Evolutionary conservation across 2,113 vertebrate species (phyloP).

Genomic region (Pao palembangensis): DNA sequence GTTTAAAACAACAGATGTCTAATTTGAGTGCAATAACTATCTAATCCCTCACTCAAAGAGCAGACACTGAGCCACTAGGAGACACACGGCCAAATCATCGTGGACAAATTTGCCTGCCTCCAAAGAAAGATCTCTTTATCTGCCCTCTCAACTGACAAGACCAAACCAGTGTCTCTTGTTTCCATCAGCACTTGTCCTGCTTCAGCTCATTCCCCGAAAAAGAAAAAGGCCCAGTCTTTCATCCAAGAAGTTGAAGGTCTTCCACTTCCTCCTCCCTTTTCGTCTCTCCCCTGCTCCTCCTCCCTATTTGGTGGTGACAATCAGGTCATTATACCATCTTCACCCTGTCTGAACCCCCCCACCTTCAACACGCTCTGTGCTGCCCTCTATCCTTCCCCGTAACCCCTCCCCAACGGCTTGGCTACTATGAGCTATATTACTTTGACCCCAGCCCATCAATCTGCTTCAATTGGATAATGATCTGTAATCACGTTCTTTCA

Average conservation of each 20-base stretch:
- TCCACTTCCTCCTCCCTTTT: slow-evolving; percentile 48
- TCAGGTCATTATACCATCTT: slow-evolving; percentile 87
- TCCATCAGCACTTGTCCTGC: slow-evolving; percentile 70
- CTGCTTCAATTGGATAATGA: slow-evolving; percentile 99
- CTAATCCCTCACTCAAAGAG: neutral
- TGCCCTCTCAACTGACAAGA: slow-evolving; percentile 65
- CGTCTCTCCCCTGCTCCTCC: slow-evolving; percentile 32
- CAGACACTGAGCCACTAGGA: slow-evolving; percentile 7
- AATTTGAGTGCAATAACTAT: slow-evolving; percentile 8
- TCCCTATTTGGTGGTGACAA: slow-evolving; percentile 79
- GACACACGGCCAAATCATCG: slow-evolving; percentile 38
- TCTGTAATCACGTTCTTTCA: slow-evolving; percentile 99
- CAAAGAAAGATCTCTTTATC: slow-evolving; percentile 68
- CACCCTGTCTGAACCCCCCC: slow-evolving; percentile 56
- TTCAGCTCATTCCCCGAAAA: slow-evolving; percentile 52
- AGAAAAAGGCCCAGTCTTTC: slow-evolving; percentile 71
- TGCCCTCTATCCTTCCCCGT: slow-evolving; percentile 47
- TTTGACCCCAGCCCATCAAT: slow-evolving; percentile 99
- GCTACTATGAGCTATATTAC: slow-evolving; percentile 92
- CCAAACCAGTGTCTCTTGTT: slow-evolving; percentile 48
- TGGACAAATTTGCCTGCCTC: slow-evolving; percentile 55
- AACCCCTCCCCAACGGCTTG: slow-evolving; percentile 63
- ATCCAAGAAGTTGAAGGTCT: slow-evolving; percentile 61
- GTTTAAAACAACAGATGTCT: slow-evolving; percentile 3
- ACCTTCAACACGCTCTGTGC: slow-evolving; percentile 18